Evolutionary conservation across 2,113 vertebrate genomes (phyloP), one percentile per base, ranked within the genome.

Genomic region (Lampris megalopsis): DNA sequence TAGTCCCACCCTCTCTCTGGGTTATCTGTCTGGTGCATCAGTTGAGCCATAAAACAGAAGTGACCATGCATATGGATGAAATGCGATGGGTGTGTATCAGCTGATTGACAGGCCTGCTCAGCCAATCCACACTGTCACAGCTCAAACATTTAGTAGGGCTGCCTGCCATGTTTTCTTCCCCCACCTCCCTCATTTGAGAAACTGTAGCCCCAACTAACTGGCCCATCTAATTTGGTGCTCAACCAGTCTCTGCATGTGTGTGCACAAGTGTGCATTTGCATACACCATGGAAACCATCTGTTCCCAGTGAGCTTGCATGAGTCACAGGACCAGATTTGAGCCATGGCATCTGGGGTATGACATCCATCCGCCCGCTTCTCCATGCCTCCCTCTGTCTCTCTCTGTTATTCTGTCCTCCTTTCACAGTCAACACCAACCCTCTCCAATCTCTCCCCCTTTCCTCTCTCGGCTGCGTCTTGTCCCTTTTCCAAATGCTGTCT

Each of bases 201-300:
- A 84, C 67, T 83, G 78, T 81, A 86, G 74, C 89, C 86, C 86
- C 83, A 82, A 88, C 85, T 89, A 88, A 91, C 84, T 87, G 86
- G 85, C 81, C 68, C 73, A 68, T 86, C 88, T 81, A 82, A 85
- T 87, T 82, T 81, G 76, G 86, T 77, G 67, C 73, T 77, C 71
- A 47, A 13, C 50, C 62, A 70, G 75, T 68, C 71, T 77, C 85
- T 67, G 69, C 61, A 1, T 75, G 47, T 58, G 48, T 63, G 49
- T 63, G 40, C 49, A 58, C 42, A 42, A 73, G 57, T 59, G 68
- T 52, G 40, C 37, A 10, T 47, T 2, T 54, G 42, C 77, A 78
- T 42, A 79, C 85, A 76, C 84, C 85, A 52, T 66, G 80, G 85
- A 86, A 91, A 92, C 91, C 90, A 93, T 92, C 92, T 93, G 91